phyloP scores from a whole-genome alignment of 2,113 vertebrate genomes.

The Mixornis gularis region DNA sequence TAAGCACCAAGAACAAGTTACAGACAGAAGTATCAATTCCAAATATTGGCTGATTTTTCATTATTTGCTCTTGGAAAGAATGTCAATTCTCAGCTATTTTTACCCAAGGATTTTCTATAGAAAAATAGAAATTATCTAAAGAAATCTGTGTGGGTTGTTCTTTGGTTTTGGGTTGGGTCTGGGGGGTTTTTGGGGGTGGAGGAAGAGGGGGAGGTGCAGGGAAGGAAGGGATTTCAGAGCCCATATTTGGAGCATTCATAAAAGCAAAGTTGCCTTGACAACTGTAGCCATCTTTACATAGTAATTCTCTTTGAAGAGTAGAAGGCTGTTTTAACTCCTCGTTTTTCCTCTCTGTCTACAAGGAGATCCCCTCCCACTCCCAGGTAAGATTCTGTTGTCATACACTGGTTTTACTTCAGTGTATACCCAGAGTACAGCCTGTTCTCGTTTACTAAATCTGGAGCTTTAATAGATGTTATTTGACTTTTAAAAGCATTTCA shows the following conservation, averaged over 20 bases:
- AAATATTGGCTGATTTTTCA: not conserved
- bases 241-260: not conserved
- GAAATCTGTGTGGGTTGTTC: not conserved
- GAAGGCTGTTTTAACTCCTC: slow-evolving; percentile 6
- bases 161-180: not conserved
- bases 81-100: not conserved
- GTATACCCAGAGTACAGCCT: not conserved
- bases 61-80: not conserved
- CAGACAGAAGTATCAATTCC: not conserved
- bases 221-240: not conserved
- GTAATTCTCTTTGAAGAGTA: not conserved
- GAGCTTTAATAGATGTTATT: slow-evolving; percentile 44
- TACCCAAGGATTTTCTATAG: not conserved
- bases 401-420: not conserved
- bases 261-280: slow-evolving; percentile 59
- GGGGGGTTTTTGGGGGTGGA: not conserved
- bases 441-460: slow-evolving; percentile 34
- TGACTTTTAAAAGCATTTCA: slow-evolving; percentile 42
- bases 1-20: not conserved
- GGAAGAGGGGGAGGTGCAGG: not conserved
- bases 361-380: not conserved
- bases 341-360: not conserved
- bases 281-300: slow-evolving; percentile 37
- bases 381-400: slow-evolving; percentile 2
- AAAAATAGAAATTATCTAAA: not conserved